Base-by-base conservation (phyloP, 2,888 invertebrate genomes). In the Eupithecia abbreviata region DNA sequence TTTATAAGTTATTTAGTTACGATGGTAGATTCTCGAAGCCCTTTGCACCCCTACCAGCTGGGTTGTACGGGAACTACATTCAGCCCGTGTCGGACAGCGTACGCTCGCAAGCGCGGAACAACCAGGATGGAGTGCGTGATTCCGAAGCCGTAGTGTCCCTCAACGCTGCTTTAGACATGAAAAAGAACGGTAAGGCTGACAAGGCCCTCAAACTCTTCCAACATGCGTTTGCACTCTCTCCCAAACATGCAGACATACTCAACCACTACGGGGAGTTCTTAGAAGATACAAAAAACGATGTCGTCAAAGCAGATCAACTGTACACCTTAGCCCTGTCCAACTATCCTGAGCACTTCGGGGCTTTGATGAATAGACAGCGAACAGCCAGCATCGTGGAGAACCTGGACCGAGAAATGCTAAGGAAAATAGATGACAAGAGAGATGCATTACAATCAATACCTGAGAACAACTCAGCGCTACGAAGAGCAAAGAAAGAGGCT, bases 191-290 rank as follows among this genome's bases (percentile, higher is more conserved):
- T 5, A 99, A 98, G 89, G 93, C 96, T 73, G 97, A 98, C 74
- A 98, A 98, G 92, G 98, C 99, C 0, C 93, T 97, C 58, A 97
- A 98, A 89, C 90, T 98, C 49, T 98, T 98, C 87, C 97, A 98
- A 91, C 99, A 99, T 92, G 99, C 99, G 0, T 96, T 98, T 76
- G 98, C 98, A 0, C 94, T 99, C 65, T 98, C 98, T 15, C 99
- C 99, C 0, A 96, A 97, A 84, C 98, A 99, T 93, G 98, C 99
- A 0, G 99, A 99, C 86, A 97, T 99, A 71, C 94, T 99, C 10
- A 98, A 98, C 81, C 97, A 98, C 86, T 99, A 98, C 89, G 99
- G 99, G 13, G 98, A 99, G 90, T 98, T 98, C 89, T 91, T 99
- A 76, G 99, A 99, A 91, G 96, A 97, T 81, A 97, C 97, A 30